Conservation (phyloP, 2,888 invertebrate species). For the Drosophila barbarae region DNA sequence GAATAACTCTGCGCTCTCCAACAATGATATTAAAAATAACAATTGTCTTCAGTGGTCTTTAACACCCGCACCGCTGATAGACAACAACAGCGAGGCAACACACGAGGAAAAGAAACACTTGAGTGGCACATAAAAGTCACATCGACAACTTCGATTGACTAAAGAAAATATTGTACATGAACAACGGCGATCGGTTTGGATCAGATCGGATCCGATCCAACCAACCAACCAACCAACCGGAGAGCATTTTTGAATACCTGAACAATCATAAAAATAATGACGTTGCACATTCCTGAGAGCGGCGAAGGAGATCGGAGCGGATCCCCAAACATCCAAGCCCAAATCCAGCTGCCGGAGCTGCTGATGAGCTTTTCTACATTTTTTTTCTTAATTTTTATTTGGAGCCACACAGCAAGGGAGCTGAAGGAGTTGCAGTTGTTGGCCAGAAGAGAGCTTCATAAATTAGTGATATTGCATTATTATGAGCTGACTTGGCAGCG, state of each 20-base stretch:
- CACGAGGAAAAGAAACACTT: slow-evolving; percentile 48
- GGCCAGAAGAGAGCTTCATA: slow-evolving; percentile 49
- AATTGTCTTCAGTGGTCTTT: slow-evolving; percentile 76
- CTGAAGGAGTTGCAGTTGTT: slow-evolving; percentile 33
- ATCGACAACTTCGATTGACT: slow-evolving; percentile 74
- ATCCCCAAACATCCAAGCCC: slow-evolving; percentile 19
- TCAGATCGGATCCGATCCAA: not conserved
- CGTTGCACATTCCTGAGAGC: slow-evolving; percentile 77
- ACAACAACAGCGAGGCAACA: slow-evolving; percentile 52
- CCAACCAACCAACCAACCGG: slow-evolving; percentile 47
- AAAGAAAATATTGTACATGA: slow-evolving; percentile 68
- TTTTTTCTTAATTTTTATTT: slow-evolving; percentile 3
- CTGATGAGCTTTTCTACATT: slow-evolving; percentile 47
- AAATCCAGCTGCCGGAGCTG: slow-evolving; percentile 34
- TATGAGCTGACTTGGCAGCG: slow-evolving; percentile 35
- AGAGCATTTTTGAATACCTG: slow-evolving; percentile 72
- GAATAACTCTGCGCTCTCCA: slow-evolving; percentile 46
- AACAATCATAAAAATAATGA: slow-evolving; percentile 78
- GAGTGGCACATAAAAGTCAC: slow-evolving; percentile 72
- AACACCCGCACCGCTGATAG: slow-evolving; percentile 75
- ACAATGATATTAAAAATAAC: slow-evolving; percentile 72
- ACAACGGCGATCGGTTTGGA: slow-evolving; percentile 19
- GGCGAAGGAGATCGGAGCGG: slow-evolving; percentile 32
- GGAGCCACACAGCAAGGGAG: slow-evolving; percentile 54
- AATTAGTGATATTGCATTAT: slow-evolving; percentile 75